Evolutionary conservation across 2,888 invertebrate genomes (phyloP).

Genomic region (Pollenia labialis): DNA sequence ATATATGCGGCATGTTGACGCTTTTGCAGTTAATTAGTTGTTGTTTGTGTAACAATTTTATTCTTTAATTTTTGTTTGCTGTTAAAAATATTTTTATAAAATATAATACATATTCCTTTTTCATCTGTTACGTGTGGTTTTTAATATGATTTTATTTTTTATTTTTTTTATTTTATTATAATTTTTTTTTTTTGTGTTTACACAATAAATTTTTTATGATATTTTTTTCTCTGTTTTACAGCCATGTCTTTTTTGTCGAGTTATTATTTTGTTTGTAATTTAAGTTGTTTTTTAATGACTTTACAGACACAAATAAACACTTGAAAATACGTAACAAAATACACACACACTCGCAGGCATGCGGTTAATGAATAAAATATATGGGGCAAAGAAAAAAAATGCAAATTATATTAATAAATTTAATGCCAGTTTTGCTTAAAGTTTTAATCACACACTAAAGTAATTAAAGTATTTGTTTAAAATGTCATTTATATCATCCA

Average conservation of each 20-base stretch:
- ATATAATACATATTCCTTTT: constrained; percentile 9
- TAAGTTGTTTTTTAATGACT: constrained; percentile 55
- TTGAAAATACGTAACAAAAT: neutral
- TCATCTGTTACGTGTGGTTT: constrained; percentile 61
- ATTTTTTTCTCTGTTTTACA: constrained; percentile 48
- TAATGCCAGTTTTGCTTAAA: constrained; percentile 9
- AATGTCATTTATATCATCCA: neutral
- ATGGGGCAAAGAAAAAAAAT: neutral
- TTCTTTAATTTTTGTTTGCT: constrained; percentile 4
- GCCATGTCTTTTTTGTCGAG: constrained; percentile 35
- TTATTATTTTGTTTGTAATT: constrained; percentile 53
- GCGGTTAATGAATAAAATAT: constrained; percentile 39
- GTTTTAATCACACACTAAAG: constrained; percentile 47
- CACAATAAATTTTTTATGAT: constrained; percentile 48
- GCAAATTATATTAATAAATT: constrained; percentile 37
- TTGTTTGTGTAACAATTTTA: constrained; percentile 25
- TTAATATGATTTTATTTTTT: neutral
- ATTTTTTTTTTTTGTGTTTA: constrained; percentile 6
- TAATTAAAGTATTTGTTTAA: constrained; percentile 27
- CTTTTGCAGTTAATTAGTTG: constrained; percentile 62
- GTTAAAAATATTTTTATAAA: neutral
- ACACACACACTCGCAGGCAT: constrained; percentile 30
- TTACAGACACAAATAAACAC: constrained; percentile 29
- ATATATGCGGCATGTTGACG: constrained; percentile 66
- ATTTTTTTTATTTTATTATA: neutral